A percentile compares a stretch with the other conserved stretches of the same genome.
These are phyloP conservation scores for Automeris io DNA, from an alignment of 2,888 invertebrate species.

Conservation along the genomic window DNA sequence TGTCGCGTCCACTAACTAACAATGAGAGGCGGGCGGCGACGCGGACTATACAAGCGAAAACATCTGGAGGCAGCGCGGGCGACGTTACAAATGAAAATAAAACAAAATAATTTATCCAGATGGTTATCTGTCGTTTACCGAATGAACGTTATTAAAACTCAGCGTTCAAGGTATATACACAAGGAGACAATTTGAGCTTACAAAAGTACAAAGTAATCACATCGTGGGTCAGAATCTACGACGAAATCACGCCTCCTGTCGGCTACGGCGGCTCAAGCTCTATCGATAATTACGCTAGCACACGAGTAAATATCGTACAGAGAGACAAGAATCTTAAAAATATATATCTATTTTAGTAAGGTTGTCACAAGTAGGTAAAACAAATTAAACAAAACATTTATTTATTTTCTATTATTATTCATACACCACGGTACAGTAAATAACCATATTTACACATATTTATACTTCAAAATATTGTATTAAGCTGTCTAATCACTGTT, in stretches of 20 bases:
- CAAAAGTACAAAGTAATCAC: conserved; percentile 75
- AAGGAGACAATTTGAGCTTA: conserved; percentile 72
- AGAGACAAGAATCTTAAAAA: no score
- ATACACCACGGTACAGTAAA: no score
- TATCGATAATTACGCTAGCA: conserved; percentile 60
- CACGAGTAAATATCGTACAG: no score
- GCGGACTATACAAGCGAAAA: background rate
- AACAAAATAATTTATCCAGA: conserved; percentile 58
- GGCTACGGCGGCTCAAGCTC: conserved; percentile 71
- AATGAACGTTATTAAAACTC: conserved; percentile 52
- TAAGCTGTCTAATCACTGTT: no score
- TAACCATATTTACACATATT: no score
- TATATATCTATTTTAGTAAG: no score
- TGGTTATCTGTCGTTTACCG: conserved; percentile 59
- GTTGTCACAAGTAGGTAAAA: no score
- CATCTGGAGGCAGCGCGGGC: conserved; percentile 12
- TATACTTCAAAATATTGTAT: no score
- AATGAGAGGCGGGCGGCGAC: conserved; percentile 6
- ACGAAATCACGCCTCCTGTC: conserved; percentile 70
- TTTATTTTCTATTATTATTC: no score
- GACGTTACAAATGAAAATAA: conserved; percentile 37
- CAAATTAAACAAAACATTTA: no score
- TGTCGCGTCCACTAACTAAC: conserved; percentile 8
- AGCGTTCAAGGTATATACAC: conserved; percentile 68
- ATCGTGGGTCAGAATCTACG: conserved; percentile 68